Conservation (phyloP, 2,797 vertebrate genomes). For the Amniataba percoides region DNA sequence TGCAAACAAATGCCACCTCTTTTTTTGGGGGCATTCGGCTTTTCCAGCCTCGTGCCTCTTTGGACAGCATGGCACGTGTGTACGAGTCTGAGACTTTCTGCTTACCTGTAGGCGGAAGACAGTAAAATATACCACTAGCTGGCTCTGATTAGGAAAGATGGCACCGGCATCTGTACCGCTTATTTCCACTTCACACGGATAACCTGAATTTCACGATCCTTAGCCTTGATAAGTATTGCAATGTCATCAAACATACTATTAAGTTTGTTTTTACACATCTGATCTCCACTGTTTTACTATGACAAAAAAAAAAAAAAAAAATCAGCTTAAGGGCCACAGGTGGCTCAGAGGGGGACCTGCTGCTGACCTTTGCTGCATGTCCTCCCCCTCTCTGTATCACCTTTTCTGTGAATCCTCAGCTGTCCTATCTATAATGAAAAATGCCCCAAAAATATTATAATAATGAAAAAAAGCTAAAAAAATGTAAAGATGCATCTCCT, state of each 20-base stretch:
- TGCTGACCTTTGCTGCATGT: no score
- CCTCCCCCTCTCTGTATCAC: no score
- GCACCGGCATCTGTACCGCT: neutral
- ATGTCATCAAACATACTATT: neutral
- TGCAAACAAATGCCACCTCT: constrained; percentile 22
- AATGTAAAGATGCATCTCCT: neutral
- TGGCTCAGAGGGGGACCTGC: no score
- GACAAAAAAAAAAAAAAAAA: no score
- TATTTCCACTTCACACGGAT: neutral
- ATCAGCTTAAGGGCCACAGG: no score
- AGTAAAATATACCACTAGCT: neutral
- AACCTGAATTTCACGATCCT: neutral
- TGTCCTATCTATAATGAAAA: no score
- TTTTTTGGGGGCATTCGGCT: neutral
- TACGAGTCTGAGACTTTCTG: constrained; percentile 3
- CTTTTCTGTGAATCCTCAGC: no score
- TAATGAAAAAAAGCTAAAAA: no score
- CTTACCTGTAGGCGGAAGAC: neutral
- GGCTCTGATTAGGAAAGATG: neutral
- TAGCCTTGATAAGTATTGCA: neutral
- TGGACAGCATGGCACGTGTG: constrained; percentile 21
- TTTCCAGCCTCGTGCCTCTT: constrained; percentile 27
- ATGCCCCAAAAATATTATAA: no score
- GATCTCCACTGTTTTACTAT: neutral
- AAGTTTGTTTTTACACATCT: neutral